Base-by-base conservation (phyloP, 2,888 invertebrate genomes). In the Acleris sparsana region DNA sequence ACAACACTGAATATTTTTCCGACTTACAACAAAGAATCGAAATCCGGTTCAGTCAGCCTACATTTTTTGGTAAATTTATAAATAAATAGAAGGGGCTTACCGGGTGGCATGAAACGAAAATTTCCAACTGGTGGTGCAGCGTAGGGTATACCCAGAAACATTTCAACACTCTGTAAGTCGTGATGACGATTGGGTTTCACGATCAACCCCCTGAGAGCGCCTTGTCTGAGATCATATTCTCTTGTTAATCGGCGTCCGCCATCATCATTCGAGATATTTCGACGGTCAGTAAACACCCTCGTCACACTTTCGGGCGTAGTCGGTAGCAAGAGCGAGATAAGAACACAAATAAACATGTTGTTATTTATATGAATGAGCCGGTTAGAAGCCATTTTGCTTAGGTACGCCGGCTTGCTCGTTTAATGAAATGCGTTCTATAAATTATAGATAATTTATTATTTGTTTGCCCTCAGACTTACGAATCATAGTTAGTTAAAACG, bases 31-130 rank as follows among this genome's bases (percentile, higher is more conserved):
- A 25, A 25, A 25, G 25, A 5, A 25, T 25, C 25, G 25, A 25
- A 1, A 25, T 6, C 25, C 25, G 25, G 6, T 25, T 6, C 25
- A 25, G 25, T 6, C 25, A 6, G 25, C 5, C 25, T 25, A 25
- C 0, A 5, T 5, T 25, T 25, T 33, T 33, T 9, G 33, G 7
- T 33, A 33, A 33, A 33, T 33, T 33, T 9, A 33, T 9, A 33
- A 33, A 29, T 9, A 9, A 9, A 33, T 33, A 33, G 9, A 9
- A 33, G 33, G 13, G 33, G 13, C 80, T 82, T 80, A 94, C 95
- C 96, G 71, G 97, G 97, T 43, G 97, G 97, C 95, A 97, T 97
- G 85, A 97, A 97, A 66, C 97, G 93, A 59, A 96, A 91, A 65
- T 90, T 94, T 6, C 95, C 96, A 5, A 95, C 93, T 0, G 97